Percentiles rank a stretch among this genome's conserved stretches.
phyloP scores from a whole-genome alignment of 2,113 vertebrate species.

The Oplegnathus fasciatus region DNA sequence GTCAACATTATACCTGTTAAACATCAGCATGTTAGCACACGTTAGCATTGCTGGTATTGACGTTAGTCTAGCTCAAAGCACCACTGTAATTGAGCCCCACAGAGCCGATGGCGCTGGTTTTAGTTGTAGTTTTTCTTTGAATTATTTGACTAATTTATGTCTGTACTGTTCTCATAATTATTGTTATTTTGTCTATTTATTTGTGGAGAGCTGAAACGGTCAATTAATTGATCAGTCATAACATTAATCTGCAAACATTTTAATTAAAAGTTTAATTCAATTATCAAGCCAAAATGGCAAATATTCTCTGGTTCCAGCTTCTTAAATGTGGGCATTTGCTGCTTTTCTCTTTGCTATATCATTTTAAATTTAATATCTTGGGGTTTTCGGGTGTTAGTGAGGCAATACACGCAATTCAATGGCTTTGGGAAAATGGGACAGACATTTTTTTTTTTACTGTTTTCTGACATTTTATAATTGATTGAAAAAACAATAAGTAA shows the following conservation, averaged over 20 bases:
- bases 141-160: neutral
- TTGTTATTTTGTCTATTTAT: neutral
- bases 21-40: neutral
- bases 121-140: neutral
- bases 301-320: neutral
- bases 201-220: neutral
- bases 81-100: neutral
- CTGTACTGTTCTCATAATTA: neutral
- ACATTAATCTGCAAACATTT: neutral
- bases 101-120: neutral
- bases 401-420: neutral
- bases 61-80: neutral
- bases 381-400: neutral
- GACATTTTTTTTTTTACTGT: neutral
- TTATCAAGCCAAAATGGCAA: neutral
- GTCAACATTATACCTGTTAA: neutral
- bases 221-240: neutral
- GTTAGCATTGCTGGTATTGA: neutral
- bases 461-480: neutral
- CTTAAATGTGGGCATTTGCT: neutral
- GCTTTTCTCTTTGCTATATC: neutral
- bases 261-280: neutral
- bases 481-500: neutral
- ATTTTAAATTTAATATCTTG: neutral
- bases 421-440: neutral